Conservation (phyloP, 92 coral and sea anemone genomes). For the Scolanthus callimorphus region DNA sequence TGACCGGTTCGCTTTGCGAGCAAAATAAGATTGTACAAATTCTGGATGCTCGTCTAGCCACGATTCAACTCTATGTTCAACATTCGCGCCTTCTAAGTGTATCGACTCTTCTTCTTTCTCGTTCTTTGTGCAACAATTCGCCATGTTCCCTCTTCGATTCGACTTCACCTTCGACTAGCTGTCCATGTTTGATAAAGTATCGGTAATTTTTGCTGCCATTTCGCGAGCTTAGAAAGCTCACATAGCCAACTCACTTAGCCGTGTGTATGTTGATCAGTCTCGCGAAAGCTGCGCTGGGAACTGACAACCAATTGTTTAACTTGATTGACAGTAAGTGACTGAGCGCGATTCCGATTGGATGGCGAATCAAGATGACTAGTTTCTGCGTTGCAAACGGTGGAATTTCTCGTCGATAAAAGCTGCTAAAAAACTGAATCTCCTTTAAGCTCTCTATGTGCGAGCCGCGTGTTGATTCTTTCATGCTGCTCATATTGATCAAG, state of each 20-base stretch:
- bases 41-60: conserved; percentile 99
- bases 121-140: conserved; percentile 84
- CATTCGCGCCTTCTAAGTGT: conserved; percentile 67
- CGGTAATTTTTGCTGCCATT: no score
- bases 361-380: no score
- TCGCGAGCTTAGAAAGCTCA: no score
- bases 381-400: no score
- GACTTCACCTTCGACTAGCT: no score
- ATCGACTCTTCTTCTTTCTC: conserved; percentile 71
- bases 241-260: no score
- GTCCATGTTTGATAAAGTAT: conserved; percentile 8
- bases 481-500: no score
- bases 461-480: no score
- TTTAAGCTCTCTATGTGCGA: no score
- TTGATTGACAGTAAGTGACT: conserved; percentile 90
- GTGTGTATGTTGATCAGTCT: conserved; percentile 26
- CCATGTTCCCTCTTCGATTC: no score
- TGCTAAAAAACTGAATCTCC: no score
- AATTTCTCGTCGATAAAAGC: no score
- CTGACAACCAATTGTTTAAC: conserved; percentile 92
- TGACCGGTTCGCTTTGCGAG: conserved; percentile 93
- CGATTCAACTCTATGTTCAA: conserved; percentile 75
- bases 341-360: conserved; percentile 48
- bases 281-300: conserved; percentile 22
- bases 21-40: conserved; percentile 95